Percentiles rank a stretch among this genome's conserved stretches.
Conservation (phyloP, 2,113 vertebrate species). For the Lipotes vexillifer region DNA sequence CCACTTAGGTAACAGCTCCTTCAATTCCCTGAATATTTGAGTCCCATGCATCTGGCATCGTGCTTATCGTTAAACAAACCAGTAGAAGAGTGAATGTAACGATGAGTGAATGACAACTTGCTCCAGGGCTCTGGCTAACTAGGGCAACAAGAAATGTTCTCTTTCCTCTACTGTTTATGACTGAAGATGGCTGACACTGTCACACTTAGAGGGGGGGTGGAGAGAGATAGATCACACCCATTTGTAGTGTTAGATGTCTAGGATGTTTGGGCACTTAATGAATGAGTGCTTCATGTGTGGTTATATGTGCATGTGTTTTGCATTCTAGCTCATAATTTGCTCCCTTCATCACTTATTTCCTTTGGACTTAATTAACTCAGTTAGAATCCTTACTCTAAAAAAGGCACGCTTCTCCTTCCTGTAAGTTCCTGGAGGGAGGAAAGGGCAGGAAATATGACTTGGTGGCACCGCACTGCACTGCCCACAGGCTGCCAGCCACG, state of each 20-base stretch:
- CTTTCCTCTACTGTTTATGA: not conserved
- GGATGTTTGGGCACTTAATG: not conserved
- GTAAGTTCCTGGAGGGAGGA: not conserved
- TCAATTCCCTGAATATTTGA: not conserved
- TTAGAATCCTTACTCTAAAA: not conserved
- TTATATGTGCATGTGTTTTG: accelerated
- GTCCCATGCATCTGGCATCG: constrained; percentile 14
- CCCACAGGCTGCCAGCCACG: not conserved
- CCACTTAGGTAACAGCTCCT: not conserved
- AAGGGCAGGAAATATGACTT: not conserved
- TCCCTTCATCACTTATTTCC: not conserved
- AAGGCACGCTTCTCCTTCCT: not conserved
- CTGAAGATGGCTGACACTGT: not conserved
- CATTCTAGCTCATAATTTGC: not conserved
- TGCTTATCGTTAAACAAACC: constrained; percentile 32
- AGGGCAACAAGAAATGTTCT: not conserved
- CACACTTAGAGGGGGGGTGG: not conserved
- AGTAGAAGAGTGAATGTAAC: not conserved
- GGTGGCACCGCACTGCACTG: not conserved
- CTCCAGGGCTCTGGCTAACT: not conserved
- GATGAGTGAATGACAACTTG: not conserved
- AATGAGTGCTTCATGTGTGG: not conserved
- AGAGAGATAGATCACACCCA: not conserved
- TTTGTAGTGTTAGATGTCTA: not conserved
- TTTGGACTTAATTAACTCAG: not conserved